Evolutionary conservation across 1,140 invertebrate species (phyloP), one percentile per base, ranked within the genome.

Genomic region (silkworm (Bombyx mori)): DNA sequence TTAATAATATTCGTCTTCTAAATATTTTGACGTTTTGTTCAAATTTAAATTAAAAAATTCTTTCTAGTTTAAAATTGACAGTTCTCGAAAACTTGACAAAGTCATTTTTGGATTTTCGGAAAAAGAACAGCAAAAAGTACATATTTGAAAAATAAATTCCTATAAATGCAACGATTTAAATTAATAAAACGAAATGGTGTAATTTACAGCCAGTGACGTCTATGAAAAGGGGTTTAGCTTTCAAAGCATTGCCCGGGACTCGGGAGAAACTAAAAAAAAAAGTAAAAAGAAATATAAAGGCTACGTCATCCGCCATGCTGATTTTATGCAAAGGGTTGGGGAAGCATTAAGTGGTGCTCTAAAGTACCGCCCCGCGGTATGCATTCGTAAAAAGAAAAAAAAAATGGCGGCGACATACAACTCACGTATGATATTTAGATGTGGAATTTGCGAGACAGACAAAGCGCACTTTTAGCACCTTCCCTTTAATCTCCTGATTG

Each of bases 281-380:
- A 70, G 73, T 66, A 66, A 81, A 81, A 79, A 77, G 73, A 79
- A 82, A 77, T 73, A 70, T 58, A 59, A 76, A 76, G 74, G 66
- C 64, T n/a, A n/a, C 65, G 77, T 73, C 75, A 80, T 81, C 77
- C 81, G 81, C 81, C 81, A 84, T 82, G 72, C 72, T 82, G 77
- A 82, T 84, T 81, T 84, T 75, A 75, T 76, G 76, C 76, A 72
- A 61, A 73, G 66, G 74, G 80, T 76, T 77, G 81, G 76, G 77
- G 75, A 75, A 79, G 4, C 26, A 35, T 35, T 35, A 35, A 35
- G 26, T 35, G 76, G 77, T 65, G 66, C 70, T 70, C 73, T 78
- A 71, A 78, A 84, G 81, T 81, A 73, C 56, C 69, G 71, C 81
- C 77, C 72, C 67, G 73, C 67, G 54, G 54, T 49, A 66, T 61